These are phyloP conservation scores for Caenorhabditis sp. DNA, from an alignment of 2,888 invertebrate species.

Conservation along the genomic window DNA sequence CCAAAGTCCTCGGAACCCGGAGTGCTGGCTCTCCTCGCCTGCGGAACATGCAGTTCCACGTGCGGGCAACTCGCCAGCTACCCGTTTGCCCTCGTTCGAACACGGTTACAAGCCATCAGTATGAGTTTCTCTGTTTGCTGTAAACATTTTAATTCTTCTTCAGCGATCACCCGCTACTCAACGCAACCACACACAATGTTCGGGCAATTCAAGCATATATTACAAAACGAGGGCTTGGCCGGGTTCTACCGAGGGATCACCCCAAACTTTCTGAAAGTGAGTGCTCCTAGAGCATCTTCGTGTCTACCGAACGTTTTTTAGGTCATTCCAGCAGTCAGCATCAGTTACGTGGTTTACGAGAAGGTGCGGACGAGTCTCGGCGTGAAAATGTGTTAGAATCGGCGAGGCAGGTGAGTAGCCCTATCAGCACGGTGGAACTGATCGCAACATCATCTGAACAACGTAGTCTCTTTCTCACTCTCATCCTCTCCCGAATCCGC, in stretches of 20 bases:
- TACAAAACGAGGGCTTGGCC: constrained; percentile 88
- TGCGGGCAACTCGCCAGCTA: constrained; percentile 98
- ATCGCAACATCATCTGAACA: constrained; percentile 25
- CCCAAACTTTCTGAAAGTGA: constrained; percentile 95
- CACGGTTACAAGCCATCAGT: constrained; percentile 89
- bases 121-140: neutral
- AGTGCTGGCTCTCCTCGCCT: constrained; percentile 89
- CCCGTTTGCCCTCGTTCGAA: constrained; percentile 94
- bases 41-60: constrained; percentile 94
- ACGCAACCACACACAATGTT: constrained; percentile 74
- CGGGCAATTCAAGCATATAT: constrained; percentile 82
- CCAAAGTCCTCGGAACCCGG: constrained; percentile 85
- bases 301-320: constrained; percentile 8
- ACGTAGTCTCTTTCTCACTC: constrained; percentile 1
- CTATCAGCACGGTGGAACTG: neutral
- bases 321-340: constrained; percentile 92
- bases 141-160: no score
- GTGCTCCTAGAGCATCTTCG: neutral
- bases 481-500: neutral
- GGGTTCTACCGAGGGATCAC: constrained; percentile 97
- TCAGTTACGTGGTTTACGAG: constrained; percentile 98
- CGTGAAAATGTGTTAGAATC: constrained; percentile 70
- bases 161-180: constrained; percentile 55
- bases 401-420: neutral
- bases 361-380: constrained; percentile 88